phyloP scores from a whole-genome alignment of 2,888 invertebrate genomes.

The Mesorhabditis belari region DNA sequence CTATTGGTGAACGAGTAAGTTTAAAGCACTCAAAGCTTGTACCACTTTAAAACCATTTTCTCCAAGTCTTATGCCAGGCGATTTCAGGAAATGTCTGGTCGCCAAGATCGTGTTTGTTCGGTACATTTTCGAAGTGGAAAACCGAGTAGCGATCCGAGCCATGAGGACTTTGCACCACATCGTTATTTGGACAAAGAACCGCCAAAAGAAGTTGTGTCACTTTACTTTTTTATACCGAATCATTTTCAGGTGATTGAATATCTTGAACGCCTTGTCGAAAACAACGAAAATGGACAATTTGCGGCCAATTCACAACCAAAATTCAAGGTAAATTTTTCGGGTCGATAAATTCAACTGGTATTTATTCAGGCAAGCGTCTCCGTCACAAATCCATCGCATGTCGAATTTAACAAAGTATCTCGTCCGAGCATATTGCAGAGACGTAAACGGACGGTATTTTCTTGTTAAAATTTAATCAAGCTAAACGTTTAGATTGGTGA shows the following conservation, averaged over 20 bases:
- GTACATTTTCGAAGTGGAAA: slow-evolving; percentile 1
- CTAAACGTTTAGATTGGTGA: no score
- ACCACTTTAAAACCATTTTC: no score
- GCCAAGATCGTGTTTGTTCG: slow-evolving; percentile 7
- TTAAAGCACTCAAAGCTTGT: no score
- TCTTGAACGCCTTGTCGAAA: no score
- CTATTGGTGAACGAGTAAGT: neutral
- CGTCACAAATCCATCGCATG: neutral
- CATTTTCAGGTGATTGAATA: no score
- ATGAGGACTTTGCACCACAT: slow-evolving; percentile 10
- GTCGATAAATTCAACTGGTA: no score
- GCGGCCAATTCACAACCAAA: no score
- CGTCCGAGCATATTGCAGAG: neutral
- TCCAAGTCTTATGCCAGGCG: no score
- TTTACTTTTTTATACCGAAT: no score
- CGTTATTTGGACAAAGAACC: slow-evolving; percentile 10
- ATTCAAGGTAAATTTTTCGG: no score
- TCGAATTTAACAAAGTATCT: neutral
- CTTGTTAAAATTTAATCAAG: neutral
- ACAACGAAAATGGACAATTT: no score
- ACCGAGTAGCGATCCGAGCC: slow-evolving; percentile 6
- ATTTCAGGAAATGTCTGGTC: neutral
- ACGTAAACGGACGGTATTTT: neutral
- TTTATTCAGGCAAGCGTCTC: neutral
- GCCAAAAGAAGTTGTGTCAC: slow-evolving; percentile 6